Conservation (phyloP, 2,797 vertebrate species). For the Amphiprion clarkii region DNA sequence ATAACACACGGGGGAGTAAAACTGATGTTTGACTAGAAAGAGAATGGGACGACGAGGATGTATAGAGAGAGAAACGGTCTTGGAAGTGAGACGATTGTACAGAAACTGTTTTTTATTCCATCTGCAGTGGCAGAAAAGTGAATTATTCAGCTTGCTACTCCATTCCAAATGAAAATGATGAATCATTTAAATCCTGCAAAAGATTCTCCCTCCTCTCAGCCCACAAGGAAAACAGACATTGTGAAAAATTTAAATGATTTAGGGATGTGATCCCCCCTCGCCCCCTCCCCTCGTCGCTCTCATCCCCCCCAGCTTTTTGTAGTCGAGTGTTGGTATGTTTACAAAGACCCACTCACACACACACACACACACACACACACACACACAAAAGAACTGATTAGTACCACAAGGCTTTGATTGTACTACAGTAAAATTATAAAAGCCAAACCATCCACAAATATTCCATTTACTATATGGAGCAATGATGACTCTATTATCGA, state of each 20-base stretch:
- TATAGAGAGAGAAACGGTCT: slow-evolving; percentile 41
- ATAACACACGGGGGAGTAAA: slow-evolving; percentile 33
- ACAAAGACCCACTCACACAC: slow-evolving; percentile 62
- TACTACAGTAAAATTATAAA: slow-evolving; percentile 65
- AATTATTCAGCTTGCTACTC: slow-evolving; percentile 82
- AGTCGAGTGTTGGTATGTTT: slow-evolving; percentile 75
- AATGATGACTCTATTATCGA: slow-evolving; percentile 41
- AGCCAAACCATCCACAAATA: slow-evolving; percentile 45
- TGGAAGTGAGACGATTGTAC: slow-evolving; percentile 74
- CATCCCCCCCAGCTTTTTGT: slow-evolving; percentile 48
- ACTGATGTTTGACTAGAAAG: slow-evolving; percentile 53
- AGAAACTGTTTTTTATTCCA: slow-evolving; percentile 80
- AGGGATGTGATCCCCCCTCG: slow-evolving; percentile 50
- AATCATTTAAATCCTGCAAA: slow-evolving; percentile 82
- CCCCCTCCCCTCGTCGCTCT: neutral
- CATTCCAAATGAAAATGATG: slow-evolving; percentile 82
- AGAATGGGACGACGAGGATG: slow-evolving; percentile 32
- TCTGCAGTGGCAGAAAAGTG: slow-evolving; percentile 76
- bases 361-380: slow-evolving; percentile 26
- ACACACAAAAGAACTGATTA: slow-evolving; percentile 55
- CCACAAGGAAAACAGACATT: slow-evolving; percentile 74
- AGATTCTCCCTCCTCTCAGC: slow-evolving; percentile 70
- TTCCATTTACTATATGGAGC: slow-evolving; percentile 46
- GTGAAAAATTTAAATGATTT: slow-evolving; percentile 73
- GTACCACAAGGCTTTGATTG: slow-evolving; percentile 77